A percentile compares a stretch with the other conserved stretches of the same genome.
Conservation (phyloP, 2,797 vertebrate species). For the Lacerta bilineata region DNA sequence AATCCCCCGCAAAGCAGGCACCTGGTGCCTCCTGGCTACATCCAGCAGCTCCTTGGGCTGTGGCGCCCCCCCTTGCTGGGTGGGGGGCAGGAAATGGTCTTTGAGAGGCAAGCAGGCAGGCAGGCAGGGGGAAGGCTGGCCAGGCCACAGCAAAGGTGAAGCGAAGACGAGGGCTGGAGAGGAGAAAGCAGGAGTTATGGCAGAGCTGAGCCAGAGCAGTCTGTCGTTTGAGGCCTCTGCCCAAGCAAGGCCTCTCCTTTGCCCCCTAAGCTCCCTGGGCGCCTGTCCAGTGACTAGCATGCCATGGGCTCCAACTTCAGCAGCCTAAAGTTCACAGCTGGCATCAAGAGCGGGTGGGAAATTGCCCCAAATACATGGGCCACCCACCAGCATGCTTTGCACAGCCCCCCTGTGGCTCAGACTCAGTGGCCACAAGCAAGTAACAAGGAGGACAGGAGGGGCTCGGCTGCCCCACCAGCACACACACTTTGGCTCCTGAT, state of each 20-base stretch:
- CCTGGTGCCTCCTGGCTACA: not conserved
- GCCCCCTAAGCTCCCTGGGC: not conserved
- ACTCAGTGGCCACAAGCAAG: not conserved
- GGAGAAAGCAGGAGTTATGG: not conserved
- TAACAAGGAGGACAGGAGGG: no score
- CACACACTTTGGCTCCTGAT: no score
- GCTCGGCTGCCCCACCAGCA: no score
- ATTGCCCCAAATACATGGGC: not conserved
- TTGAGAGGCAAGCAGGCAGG: not conserved
- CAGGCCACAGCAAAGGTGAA: not conserved
- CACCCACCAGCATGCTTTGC: not conserved
- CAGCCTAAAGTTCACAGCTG: not conserved
- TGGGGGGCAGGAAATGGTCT: not conserved
- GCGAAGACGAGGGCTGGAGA: no score
- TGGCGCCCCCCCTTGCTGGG: not conserved
- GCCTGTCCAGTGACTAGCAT: not conserved
- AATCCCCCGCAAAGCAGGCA: accelerated
- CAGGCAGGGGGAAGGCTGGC: not conserved
- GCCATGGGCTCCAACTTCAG: not conserved
- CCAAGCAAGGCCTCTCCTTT: not conserved
- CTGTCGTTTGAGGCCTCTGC: not conserved
- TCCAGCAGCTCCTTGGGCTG: no score
- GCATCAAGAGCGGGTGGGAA: not conserved
- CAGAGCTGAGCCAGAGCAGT: not conserved
- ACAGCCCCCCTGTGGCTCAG: not conserved